These are phyloP conservation scores for Bubo blakistoni DNA, from an alignment of 2,113 vertebrate genomes.

Conservation along the genomic window DNA sequence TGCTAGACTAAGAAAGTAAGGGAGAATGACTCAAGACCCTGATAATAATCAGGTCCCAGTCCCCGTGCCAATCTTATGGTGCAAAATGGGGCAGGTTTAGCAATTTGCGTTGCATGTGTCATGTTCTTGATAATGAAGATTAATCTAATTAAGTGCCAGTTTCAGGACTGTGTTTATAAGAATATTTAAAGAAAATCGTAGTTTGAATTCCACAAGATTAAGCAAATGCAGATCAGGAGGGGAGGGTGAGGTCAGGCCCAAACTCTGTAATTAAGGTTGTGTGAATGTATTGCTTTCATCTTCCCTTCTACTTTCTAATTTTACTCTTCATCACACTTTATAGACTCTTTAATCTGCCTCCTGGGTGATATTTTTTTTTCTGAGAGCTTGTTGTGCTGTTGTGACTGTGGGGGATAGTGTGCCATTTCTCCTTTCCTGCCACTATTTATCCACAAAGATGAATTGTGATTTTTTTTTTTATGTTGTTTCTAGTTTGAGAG, in stretches of 20 bases:
- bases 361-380: not conserved
- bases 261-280: not conserved
- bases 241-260: not conserved
- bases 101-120: accelerated
- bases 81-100: not conserved
- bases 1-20: not conserved
- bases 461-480: not conserved
- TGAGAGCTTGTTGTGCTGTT: not conserved
- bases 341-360: not conserved
- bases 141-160: not conserved
- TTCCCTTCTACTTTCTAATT: not conserved
- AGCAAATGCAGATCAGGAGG: not conserved
- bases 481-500: not conserved
- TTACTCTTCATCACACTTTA: not conserved
- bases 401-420: not conserved
- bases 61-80: accelerated
- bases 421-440: not conserved
- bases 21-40: not conserved
- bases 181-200: not conserved
- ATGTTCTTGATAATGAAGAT: not conserved
- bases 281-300: not conserved
- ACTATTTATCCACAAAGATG: not conserved
- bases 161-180: not conserved
- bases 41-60: not conserved
- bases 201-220: not conserved